Evolutionary conservation across 2,113 vertebrate genomes (phyloP).

Genomic region (Mohoua ochrocephala): DNA sequence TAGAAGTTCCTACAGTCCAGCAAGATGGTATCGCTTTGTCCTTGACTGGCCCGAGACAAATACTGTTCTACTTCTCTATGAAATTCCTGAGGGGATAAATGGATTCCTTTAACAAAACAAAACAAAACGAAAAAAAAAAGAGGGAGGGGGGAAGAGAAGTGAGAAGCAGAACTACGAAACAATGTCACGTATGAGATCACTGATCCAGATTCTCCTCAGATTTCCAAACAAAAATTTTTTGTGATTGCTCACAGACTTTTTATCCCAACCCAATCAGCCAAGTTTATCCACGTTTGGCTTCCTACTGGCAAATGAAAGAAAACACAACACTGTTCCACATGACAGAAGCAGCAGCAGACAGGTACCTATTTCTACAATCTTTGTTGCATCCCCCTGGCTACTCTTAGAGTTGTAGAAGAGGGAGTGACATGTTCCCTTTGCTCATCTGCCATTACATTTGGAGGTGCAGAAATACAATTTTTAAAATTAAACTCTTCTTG

Average conservation of each 20-base stretch:
- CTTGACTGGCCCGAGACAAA: conserved; percentile 70
- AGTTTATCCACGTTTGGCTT: neutral
- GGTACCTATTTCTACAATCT: neutral
- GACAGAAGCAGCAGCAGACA: neutral
- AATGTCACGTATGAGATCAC: neutral
- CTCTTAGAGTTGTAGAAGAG: neutral
- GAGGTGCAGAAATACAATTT: neutral
- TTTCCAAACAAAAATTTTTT: neutral
- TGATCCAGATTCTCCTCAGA: neutral
- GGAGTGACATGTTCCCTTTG: neutral
- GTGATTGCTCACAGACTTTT: neutral
- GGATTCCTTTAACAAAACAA: conserved; percentile 74
- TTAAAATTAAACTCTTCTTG: neutral
- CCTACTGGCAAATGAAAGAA: neutral
- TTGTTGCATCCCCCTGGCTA: neutral
- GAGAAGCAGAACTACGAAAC: neutral
- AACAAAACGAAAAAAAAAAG: neutral
- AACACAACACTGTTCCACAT: neutral
- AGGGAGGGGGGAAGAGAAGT: neutral
- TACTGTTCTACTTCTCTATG: conserved; percentile 87
- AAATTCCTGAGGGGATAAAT: conserved; percentile 89
- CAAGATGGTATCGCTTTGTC: conserved; percentile 80
- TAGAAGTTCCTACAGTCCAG: conserved; percentile 98
- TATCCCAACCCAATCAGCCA: neutral
- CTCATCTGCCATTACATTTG: neutral